These are phyloP conservation scores for Acanthococcus lagerstroemiae DNA, from an alignment of 2,888 invertebrate species.

Conservation along the genomic window DNA sequence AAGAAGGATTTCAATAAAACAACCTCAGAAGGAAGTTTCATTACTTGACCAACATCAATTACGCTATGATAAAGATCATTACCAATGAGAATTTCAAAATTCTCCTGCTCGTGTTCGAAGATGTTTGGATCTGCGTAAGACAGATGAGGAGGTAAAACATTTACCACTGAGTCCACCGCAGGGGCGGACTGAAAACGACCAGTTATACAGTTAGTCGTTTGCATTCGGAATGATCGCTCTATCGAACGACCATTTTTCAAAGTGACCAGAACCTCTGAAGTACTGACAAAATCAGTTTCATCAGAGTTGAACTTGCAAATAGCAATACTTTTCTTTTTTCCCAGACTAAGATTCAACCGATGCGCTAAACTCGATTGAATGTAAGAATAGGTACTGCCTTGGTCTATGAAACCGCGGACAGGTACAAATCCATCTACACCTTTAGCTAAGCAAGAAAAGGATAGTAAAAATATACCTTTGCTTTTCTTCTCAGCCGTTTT, in stretches of 20 bases:
- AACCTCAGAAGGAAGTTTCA: background rate
- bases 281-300: background rate
- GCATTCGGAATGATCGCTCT: background rate
- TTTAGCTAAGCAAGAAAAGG: background rate
- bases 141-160: background rate
- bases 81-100: background rate
- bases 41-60: background rate
- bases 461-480: background rate
- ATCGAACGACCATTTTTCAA: background rate
- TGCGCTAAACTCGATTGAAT: background rate
- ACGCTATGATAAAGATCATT: background rate
- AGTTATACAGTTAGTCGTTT: background rate
- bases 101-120: background rate
- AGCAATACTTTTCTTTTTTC: background rate
- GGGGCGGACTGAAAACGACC: background rate
- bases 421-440: background rate
- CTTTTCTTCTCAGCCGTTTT: too few species aligned
- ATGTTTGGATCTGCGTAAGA: background rate
- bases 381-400: too few species aligned
- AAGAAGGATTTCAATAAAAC: background rate
- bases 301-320: background rate
- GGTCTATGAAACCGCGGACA: background rate
- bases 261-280: background rate
- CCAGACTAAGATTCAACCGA: background rate
- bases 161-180: background rate